Conservation (phyloP, 2,888 invertebrate genomes). For the Eupithecia inturbata region DNA sequence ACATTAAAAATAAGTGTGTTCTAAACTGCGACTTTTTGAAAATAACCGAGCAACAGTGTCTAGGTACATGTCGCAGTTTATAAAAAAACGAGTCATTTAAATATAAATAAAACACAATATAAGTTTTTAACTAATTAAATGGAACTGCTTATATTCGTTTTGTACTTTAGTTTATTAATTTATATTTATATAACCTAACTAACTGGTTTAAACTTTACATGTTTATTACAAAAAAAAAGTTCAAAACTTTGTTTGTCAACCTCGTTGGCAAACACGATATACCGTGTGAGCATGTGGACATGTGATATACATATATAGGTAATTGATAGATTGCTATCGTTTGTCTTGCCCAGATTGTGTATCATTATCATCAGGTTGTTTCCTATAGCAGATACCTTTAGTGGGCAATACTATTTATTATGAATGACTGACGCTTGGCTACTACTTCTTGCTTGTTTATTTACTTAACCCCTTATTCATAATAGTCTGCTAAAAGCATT, state of each 20-base stretch:
- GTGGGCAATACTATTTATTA: conserved; percentile 35
- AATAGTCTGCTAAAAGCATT: no score
- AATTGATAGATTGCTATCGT: conserved; percentile 42
- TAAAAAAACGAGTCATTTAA: neutral
- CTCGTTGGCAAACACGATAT: conserved; percentile 38
- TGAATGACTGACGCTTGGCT: conserved; percentile 14
- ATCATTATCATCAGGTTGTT: conserved; percentile 46
- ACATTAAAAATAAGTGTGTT: neutral
- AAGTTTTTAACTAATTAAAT: neutral
- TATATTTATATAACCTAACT: neutral
- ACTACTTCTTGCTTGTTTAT: neutral
- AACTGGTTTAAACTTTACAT: neutral
- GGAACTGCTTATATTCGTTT: neutral
- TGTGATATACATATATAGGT: conserved; percentile 37
- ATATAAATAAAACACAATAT: neutral
- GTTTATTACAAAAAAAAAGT: neutral
- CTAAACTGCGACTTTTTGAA: neutral
- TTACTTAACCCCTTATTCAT: no score
- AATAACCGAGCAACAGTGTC: neutral
- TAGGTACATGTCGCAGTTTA: neutral
- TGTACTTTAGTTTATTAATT: neutral
- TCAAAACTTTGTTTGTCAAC: conserved; percentile 16
- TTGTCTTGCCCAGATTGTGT: conserved; percentile 45
- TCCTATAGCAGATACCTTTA: conserved; percentile 53
- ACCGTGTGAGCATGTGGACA: no score